Percentiles rank a stretch among this genome's conserved stretches.
Evolutionary conservation across 2,888 invertebrate species (phyloP).

Genomic region (Drosophila atripex): DNA sequence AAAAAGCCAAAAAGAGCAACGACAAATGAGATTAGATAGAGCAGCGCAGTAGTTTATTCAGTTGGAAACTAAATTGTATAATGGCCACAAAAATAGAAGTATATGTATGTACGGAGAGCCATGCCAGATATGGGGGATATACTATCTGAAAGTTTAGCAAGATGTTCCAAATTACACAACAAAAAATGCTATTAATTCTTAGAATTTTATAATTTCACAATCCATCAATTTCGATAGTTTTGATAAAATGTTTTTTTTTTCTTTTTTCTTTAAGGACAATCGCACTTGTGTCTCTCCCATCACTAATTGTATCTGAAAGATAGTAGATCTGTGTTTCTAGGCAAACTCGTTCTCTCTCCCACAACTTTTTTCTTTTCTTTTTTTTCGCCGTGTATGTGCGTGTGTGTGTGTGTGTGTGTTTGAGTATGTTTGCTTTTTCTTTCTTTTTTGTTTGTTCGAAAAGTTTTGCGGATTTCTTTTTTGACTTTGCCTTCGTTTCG

Average conservation of each 20-base stretch:
- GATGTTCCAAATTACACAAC: background rate
- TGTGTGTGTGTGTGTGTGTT: too few species aligned
- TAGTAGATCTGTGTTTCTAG: too few species aligned
- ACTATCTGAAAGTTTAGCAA: background rate
- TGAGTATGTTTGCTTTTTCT: slow-evolving; percentile 23
- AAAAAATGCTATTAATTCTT: background rate
- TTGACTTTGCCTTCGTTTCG: slow-evolving; percentile 10
- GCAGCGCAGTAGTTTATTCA: slow-evolving; percentile 66
- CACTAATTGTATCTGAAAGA: too few species aligned
- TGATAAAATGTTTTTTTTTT: too few species aligned
- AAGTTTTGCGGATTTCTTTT: slow-evolving; percentile 27
- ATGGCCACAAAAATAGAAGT: slow-evolving; percentile 34
- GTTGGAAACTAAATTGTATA: slow-evolving; percentile 57
- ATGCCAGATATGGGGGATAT: slow-evolving; percentile 3
- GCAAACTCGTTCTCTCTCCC: too few species aligned
- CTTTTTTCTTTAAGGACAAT: too few species aligned
- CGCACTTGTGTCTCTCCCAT: too few species aligned
- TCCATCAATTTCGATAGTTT: too few species aligned
- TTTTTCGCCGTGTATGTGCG: background rate
- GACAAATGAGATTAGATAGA: slow-evolving; percentile 68
- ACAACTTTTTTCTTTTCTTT: background rate
- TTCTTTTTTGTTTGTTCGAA: slow-evolving; percentile 41
- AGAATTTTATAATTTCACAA: background rate
- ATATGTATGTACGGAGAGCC: background rate
- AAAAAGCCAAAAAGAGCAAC: slow-evolving; percentile 44